Conservation (phyloP, 2,797 vertebrate species). For the Phoebastria nigripes region DNA sequence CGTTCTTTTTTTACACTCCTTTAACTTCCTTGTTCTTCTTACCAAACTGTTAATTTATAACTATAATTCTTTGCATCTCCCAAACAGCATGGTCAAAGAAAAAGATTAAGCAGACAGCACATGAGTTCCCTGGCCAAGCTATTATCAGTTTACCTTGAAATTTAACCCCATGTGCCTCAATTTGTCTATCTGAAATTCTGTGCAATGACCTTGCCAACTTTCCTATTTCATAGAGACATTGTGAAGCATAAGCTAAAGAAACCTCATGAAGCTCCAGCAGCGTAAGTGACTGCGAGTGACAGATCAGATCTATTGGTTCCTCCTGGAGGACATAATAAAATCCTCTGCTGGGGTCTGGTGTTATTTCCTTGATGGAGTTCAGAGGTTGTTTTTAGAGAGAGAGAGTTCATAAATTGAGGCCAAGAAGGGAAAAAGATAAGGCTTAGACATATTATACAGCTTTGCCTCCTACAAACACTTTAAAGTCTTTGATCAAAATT, state of each 20-base stretch:
- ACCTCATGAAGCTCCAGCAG: neutral
- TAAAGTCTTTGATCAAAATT: neutral
- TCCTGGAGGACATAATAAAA: neutral
- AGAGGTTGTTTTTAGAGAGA: neutral
- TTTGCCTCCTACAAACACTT: neutral
- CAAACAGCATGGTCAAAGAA: neutral
- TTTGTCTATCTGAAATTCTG: neutral
- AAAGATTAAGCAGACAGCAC: neutral
- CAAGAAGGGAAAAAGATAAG: neutral
- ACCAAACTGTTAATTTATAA: neutral
- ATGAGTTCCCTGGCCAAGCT: neutral
- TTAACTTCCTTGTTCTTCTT: neutral
- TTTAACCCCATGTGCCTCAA: neutral
- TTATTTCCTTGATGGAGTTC: neutral
- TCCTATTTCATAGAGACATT: neutral
- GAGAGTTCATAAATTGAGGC: neutral
- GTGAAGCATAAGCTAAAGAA: neutral
- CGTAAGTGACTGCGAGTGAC: neutral
- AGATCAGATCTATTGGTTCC: neutral
- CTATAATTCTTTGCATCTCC: neutral
- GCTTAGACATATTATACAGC: neutral
- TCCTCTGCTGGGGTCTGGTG: neutral
- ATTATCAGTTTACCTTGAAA: neutral
- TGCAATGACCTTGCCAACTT: neutral
- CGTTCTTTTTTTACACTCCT: rapidly evolving